Evolutionary conservation across 2,797 vertebrate genomes (phyloP).

Genomic region (Tokudaia tokunoshimensis): DNA sequence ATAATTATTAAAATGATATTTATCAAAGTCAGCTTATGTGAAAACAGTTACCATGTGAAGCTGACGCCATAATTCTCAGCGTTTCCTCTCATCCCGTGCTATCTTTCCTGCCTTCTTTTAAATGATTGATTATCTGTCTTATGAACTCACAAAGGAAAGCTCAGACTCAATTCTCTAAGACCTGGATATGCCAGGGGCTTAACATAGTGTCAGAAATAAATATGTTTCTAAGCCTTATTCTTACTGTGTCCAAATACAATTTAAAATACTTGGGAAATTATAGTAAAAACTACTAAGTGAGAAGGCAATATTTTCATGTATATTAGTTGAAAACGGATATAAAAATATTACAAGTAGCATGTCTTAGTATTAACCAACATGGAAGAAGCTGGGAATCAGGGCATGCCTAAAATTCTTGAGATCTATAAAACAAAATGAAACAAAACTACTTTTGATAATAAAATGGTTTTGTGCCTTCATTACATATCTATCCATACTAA

Average conservation of each 20-base stretch:
- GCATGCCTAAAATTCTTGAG: background rate
- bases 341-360: background rate
- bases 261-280: constrained; percentile 26
- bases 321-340: constrained; percentile 44
- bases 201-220: background rate
- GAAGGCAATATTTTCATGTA: background rate
- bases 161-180: background rate
- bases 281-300: constrained; percentile 5
- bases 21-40: background rate
- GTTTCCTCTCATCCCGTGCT: background rate
- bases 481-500: background rate
- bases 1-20: constrained; percentile 24
- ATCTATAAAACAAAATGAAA: constrained; percentile 21
- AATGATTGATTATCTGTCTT: background rate
- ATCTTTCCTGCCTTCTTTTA: constrained; percentile 1
- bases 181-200: background rate
- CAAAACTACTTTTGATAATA: background rate
- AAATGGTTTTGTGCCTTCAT: constrained; percentile 15
- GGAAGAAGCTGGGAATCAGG: background rate
- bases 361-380: background rate
- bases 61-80: background rate
- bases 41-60: constrained; percentile 9
- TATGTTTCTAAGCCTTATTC: background rate
- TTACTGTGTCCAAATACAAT: constrained; percentile 3
- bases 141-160: background rate